A percentile compares a stretch with the other conserved stretches of the same genome.
These are phyloP conservation scores for Lepidotrigona ventralis DNA, from an alignment of 1,140 invertebrate genomes.

Conservation along the genomic window DNA sequence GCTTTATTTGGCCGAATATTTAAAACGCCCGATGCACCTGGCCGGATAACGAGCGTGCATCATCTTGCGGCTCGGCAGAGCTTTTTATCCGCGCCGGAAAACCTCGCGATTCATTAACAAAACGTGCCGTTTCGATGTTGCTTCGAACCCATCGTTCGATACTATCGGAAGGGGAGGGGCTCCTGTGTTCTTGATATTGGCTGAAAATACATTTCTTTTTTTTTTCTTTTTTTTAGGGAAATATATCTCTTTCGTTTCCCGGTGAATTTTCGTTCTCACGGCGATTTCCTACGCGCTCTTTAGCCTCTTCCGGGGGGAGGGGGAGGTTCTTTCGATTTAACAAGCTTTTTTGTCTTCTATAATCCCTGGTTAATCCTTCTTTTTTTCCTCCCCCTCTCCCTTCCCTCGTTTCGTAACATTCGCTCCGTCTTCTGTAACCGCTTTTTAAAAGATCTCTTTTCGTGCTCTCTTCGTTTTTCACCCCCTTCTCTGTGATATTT, in stretches of 20 bases:
- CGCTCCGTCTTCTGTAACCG: background rate
- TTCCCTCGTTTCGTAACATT: background rate
- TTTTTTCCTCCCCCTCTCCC: background rate
- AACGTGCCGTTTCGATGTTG: background rate
- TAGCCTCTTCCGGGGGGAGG: background rate
- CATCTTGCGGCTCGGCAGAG: conserved; percentile 15
- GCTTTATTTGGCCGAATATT: conserved; percentile 29
- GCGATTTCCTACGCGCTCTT: background rate
- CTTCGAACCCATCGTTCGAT: too few species aligned
- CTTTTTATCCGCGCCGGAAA: conserved; percentile 9
- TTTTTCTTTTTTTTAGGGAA: too few species aligned
- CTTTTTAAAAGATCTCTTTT: background rate
- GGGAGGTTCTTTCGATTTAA: background rate
- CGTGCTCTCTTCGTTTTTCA: background rate
- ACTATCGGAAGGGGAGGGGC: too few species aligned
- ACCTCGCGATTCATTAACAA: conserved; percentile 13
- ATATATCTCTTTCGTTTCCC: too few species aligned
- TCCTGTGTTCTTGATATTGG: too few species aligned
- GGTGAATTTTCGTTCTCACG: too few species aligned
- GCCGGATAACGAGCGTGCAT: conserved; percentile 36
- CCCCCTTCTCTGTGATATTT: background rate
- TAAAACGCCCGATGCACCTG: conserved; percentile 33
- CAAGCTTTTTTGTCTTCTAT: background rate
- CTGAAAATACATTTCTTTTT: too few species aligned
- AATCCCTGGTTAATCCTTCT: background rate